These are phyloP conservation scores for Enoplosus armatus DNA, from an alignment of 2,797 vertebrate genomes.

Conservation along the genomic window DNA sequence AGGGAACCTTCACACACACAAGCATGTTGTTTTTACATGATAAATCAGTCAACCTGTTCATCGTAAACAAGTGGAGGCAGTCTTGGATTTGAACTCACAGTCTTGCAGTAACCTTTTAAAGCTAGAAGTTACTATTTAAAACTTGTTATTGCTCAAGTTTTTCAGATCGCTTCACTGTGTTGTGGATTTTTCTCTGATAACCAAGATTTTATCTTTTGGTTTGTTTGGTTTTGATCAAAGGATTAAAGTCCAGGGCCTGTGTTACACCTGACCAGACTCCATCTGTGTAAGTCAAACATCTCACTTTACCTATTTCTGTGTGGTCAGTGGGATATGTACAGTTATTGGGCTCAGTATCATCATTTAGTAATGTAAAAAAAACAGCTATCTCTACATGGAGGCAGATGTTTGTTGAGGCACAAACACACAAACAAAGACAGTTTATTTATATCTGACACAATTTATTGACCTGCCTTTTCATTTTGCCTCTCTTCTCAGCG, in stretches of 20 bases:
- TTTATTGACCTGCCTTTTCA: constrained; percentile 3
- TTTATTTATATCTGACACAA: background rate
- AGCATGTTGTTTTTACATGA: constrained; percentile 1
- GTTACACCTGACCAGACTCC: constrained; percentile 73
- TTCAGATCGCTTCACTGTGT: background rate
- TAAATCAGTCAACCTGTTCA: background rate
- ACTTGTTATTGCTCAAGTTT: background rate
- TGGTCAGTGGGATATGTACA: background rate
- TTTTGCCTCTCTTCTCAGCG: constrained; percentile 58
- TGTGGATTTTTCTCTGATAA: background rate
- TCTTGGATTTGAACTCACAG: background rate
- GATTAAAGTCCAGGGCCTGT: constrained; percentile 74
- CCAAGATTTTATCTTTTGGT: background rate
- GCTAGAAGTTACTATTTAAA: background rate
- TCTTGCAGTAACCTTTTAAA: background rate
- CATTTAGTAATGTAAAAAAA: background rate
- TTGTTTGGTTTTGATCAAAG: constrained; percentile 65
- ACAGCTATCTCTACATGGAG: background rate
- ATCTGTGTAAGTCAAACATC: constrained; percentile 68
- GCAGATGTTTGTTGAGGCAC: background rate
- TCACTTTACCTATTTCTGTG: background rate
- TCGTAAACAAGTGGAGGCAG: background rate
- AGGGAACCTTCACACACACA: background rate
- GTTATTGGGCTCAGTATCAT: background rate
- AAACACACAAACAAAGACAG: too few species aligned